A percentile compares a stretch with the other conserved stretches of the same genome.
phyloP scores from a whole-genome alignment of 2,113 vertebrate species.

The Micronisus gabar region DNA sequence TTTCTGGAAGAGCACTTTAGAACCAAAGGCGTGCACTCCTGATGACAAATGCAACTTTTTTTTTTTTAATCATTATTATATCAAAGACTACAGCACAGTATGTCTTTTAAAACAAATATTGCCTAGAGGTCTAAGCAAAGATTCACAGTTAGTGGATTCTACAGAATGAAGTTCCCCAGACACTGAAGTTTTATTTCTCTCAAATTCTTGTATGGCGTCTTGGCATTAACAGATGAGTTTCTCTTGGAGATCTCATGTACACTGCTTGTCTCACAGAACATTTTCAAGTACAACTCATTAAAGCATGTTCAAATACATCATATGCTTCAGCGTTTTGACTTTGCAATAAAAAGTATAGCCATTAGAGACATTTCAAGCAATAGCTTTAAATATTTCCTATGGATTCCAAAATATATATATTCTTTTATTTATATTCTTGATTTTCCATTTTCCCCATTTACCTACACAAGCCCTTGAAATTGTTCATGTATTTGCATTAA shows the following conservation, averaged over 20 bases:
- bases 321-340: background rate
- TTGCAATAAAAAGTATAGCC: background rate
- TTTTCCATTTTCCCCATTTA: background rate
- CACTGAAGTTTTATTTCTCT: background rate
- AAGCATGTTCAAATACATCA: background rate
- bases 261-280: background rate
- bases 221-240: background rate
- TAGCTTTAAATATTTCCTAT: background rate
- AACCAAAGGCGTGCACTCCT: background rate
- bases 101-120: background rate
- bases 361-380: background rate
- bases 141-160: background rate
- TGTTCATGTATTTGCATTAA: background rate
- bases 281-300: background rate
- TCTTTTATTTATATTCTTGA: background rate
- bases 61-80: background rate
- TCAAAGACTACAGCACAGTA: background rate
- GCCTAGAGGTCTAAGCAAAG: background rate
- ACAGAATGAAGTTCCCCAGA: background rate
- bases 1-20: background rate
- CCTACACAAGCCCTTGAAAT: background rate
- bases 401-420: background rate
- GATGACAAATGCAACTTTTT: background rate
- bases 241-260: background rate
- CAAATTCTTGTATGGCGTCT: background rate